These are phyloP conservation scores for Drosophila asahinai DNA, from an alignment of 1,140 invertebrate species.

Conservation along the genomic window DNA sequence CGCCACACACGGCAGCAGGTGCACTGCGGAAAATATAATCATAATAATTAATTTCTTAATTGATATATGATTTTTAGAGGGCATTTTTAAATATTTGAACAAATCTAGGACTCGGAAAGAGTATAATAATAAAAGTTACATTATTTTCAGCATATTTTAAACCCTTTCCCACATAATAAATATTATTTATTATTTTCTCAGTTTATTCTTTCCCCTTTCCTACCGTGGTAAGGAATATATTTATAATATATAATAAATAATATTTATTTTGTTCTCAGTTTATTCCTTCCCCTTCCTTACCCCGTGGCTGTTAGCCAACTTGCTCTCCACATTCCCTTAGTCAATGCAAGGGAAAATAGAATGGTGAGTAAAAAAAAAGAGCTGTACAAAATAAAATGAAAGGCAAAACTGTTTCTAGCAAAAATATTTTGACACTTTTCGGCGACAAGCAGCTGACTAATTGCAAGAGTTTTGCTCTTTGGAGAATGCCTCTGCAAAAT, in stretches of 20 bases:
- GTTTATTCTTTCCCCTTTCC: background rate
- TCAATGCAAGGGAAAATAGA: conserved; percentile 51
- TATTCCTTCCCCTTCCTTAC: background rate
- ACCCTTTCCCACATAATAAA: background rate
- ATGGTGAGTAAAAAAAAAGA: conserved; percentile 54
- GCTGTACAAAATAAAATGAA: conserved; percentile 35
- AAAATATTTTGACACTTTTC: conserved; percentile 79
- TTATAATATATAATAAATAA: background rate
- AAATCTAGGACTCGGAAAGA: background rate
- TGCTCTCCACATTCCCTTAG: conserved; percentile 33
- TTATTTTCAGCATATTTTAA: background rate
- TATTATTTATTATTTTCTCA: background rate
- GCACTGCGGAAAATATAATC: background rate
- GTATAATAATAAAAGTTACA: background rate
- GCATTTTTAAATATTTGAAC: background rate
- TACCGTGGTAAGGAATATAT: too few species aligned
- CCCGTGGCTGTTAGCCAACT: conserved; percentile 39
- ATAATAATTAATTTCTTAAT: background rate
- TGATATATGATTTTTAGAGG: too few species aligned
- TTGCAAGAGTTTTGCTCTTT: conserved; percentile 60
- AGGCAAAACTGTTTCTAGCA: conserved; percentile 40
- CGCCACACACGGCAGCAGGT: conserved; percentile 41
- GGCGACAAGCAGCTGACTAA: conserved; percentile 77
- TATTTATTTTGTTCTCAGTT: background rate
- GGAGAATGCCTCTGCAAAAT: conserved; percentile 19